Conservation (phyloP, 1,140 invertebrate species). For the Chironomus striatipennis region DNA sequence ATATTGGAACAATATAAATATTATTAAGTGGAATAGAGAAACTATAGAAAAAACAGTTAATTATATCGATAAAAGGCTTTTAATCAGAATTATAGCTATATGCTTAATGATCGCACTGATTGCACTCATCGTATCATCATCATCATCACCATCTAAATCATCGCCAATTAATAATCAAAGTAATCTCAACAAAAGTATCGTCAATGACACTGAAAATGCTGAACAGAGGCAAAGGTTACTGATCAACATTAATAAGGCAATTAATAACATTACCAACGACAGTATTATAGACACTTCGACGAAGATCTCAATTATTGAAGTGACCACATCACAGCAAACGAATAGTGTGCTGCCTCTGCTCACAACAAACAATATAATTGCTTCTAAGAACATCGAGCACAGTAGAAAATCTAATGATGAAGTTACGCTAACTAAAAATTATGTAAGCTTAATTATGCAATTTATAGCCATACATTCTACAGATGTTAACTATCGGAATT, state of each 20-base stretch:
- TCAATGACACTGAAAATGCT: background rate
- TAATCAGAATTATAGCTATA: background rate
- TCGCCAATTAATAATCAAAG: no score
- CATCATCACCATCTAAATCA: no score
- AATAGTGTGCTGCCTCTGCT: background rate
- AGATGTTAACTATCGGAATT: background rate
- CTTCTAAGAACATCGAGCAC: background rate
- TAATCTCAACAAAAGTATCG: no score
- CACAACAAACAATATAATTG: background rate
- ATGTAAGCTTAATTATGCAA: slow-evolving; percentile 5
- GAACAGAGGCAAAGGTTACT: background rate
- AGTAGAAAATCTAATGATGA: background rate
- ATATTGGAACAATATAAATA: background rate
- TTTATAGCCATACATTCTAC: background rate
- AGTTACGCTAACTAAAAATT: background rate
- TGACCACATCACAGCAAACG: background rate
- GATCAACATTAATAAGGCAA: background rate
- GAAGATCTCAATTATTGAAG: background rate
- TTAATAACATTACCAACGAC: background rate
- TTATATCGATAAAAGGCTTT: background rate
- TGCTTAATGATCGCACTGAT: background rate
- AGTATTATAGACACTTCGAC: slow-evolving; percentile 13
- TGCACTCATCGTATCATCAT: background rate
- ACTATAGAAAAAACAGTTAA: background rate
- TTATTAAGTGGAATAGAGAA: background rate